Evolutionary conservation across 2,888 invertebrate genomes (phyloP).

Genomic region (Allacma fusca): DNA sequence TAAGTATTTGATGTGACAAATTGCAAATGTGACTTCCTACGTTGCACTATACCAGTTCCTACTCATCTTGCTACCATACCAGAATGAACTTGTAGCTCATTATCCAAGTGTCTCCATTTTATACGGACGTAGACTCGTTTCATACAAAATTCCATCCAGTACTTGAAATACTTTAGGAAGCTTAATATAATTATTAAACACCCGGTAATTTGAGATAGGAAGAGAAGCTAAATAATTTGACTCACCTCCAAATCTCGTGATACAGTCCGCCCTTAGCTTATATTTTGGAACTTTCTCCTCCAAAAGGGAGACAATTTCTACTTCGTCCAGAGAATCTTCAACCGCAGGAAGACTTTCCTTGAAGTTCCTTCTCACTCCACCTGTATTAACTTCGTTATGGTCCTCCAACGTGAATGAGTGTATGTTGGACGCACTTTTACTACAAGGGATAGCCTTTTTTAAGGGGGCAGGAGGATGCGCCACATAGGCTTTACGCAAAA

Average conservation of each 20-base stretch:
- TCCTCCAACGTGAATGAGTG: slow-evolving; percentile 42
- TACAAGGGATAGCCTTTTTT: slow-evolving; percentile 44
- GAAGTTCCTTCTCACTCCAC: slow-evolving; percentile 21
- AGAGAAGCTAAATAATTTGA: slow-evolving; percentile 29
- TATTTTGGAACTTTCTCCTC: slow-evolving; percentile 96
- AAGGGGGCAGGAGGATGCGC: slow-evolving; percentile 43
- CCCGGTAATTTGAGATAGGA: background rate
- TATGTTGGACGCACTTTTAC: slow-evolving; percentile 58
- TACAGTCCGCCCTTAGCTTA: slow-evolving; percentile 89
- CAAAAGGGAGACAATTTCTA: slow-evolving; percentile 92
- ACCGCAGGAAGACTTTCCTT: slow-evolving; percentile 65
- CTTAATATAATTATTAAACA: background rate
- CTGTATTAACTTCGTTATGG: background rate
- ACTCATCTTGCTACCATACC: too few species aligned
- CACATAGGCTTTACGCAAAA: slow-evolving; percentile 52
- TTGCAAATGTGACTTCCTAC: too few species aligned
- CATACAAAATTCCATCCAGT: too few species aligned
- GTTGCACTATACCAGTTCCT: too few species aligned
- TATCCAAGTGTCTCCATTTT: too few species aligned
- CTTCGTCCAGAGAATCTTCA: slow-evolving; percentile 86
- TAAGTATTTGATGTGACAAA: too few species aligned
- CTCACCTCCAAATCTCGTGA: slow-evolving; percentile 89
- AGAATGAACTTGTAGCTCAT: too few species aligned
- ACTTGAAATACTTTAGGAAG: background rate
- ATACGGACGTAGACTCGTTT: too few species aligned